These are phyloP conservation scores for Nibea albiflora DNA, from an alignment of 2,113 vertebrate species.

Conservation along the genomic window DNA sequence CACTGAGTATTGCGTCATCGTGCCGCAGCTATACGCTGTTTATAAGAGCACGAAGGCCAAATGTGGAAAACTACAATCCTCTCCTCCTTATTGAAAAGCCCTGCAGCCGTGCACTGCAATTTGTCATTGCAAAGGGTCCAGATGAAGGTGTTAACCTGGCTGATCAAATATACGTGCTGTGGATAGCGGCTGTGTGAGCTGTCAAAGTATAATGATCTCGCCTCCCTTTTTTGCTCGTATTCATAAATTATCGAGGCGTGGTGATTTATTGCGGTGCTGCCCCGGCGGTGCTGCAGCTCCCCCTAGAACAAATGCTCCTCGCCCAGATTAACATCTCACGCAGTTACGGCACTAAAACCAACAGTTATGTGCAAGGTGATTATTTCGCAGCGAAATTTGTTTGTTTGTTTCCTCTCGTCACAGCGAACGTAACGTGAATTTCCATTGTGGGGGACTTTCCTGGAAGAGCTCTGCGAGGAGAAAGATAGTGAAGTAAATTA, in stretches of 20 bases:
- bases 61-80: neutral
- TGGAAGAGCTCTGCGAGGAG: neutral
- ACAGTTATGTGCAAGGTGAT: neutral
- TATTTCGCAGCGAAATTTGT: neutral
- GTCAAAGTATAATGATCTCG: slow-evolving; percentile 48
- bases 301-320: slow-evolving; percentile 21
- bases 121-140: slow-evolving; percentile 13
- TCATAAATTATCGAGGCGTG: slow-evolving; percentile 45
- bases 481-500: neutral
- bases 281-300: slow-evolving; percentile 1
- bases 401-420: neutral
- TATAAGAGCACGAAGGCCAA: neutral
- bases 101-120: slow-evolving; percentile 23
- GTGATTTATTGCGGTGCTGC: slow-evolving; percentile 54
- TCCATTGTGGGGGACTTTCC: neutral
- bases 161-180: slow-evolving; percentile 41
- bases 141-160: slow-evolving; percentile 45
- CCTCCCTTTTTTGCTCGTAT: slow-evolving; percentile 49
- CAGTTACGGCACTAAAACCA: slow-evolving; percentile 17
- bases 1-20: neutral
- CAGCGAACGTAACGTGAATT: neutral
- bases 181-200: slow-evolving; percentile 24
- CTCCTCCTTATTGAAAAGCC: neutral
- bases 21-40: neutral
- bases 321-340: slow-evolving; percentile 6